A percentile compares a stretch with the other conserved stretches of the same genome.
Conservation (phyloP, 2,113 vertebrate species). For the Cavia aperea region DNA sequence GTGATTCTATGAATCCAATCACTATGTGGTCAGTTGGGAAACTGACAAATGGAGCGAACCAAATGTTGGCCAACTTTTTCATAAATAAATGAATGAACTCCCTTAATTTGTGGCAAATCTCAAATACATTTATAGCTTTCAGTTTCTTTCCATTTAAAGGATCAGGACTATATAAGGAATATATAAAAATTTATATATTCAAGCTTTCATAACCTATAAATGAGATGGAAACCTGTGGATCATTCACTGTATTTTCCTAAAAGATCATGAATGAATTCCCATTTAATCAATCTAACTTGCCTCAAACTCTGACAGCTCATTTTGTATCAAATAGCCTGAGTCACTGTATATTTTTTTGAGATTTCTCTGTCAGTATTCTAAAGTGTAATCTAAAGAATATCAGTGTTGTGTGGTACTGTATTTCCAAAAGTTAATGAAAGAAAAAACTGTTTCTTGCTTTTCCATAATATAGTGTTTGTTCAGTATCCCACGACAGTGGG, state of each 20-base stretch:
- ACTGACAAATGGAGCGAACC: not conserved
- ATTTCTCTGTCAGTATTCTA: not conserved
- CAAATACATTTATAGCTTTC: not conserved
- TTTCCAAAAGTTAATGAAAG: not conserved
- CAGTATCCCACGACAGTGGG: not conserved
- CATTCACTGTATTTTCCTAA: not conserved
- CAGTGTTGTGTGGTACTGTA: not conserved
- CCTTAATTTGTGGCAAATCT: not conserved
- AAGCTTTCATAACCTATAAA: not conserved
- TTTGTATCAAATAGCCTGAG: not conserved
- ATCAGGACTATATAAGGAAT: not conserved
- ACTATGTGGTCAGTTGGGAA: not conserved
- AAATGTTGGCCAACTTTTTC: not conserved
- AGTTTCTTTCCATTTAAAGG: not conserved
- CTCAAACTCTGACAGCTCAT: not conserved
- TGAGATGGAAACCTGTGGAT: not conserved
- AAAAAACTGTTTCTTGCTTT: not conserved
- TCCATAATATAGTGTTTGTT: not conserved
- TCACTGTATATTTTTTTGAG: not conserved
- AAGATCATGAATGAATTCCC: slow-evolving; percentile 14
- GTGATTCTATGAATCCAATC: not conserved
- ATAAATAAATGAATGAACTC: not conserved
- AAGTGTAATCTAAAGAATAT: not conserved
- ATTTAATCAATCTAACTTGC: slow-evolving; percentile 7
- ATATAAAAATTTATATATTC: not conserved